Percentiles rank a stretch among this genome's conserved stretches.
Conservation (phyloP, 2,113 vertebrate species). For the Ceuthmochares aereus region DNA sequence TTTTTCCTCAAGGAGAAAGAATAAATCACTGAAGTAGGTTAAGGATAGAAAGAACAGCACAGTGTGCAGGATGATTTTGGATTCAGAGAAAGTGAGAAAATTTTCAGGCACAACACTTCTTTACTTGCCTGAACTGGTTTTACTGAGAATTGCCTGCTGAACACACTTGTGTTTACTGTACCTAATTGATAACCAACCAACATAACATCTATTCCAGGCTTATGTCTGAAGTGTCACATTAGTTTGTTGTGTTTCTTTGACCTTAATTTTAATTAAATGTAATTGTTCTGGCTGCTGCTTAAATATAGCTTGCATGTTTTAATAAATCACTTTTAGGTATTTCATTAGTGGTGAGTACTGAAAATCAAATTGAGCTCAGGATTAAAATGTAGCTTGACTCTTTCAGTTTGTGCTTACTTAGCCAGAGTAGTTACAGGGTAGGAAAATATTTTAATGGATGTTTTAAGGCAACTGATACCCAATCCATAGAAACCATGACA, state of each 20-base stretch:
- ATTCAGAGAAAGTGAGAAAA: slow-evolving; percentile 17
- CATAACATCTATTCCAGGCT: slow-evolving; percentile 1
- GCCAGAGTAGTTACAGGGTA: background rate
- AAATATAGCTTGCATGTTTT: slow-evolving; percentile 26
- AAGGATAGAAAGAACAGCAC: slow-evolving; percentile 12
- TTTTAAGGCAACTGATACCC: background rate
- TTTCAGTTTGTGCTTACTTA: background rate
- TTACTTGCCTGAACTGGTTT: background rate
- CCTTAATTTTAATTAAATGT: slow-evolving; percentile 60
- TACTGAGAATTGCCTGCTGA: slow-evolving; percentile 5
- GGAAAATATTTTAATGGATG: background rate
- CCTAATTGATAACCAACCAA: slow-evolving; percentile 40
- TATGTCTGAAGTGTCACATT: slow-evolving; percentile 27
- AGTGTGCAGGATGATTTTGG: slow-evolving; percentile 20
- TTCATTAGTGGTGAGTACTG: slow-evolving; percentile 25
- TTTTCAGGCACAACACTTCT: background rate
- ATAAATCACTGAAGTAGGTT: slow-evolving; percentile 54
- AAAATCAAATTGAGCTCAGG: slow-evolving; percentile 16
- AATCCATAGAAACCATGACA: background rate
- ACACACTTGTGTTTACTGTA: background rate
- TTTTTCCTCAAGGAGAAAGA: slow-evolving; percentile 47
- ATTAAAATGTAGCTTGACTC: slow-evolving; percentile 7
- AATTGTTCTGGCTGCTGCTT: slow-evolving; percentile 51
- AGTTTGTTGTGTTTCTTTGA: slow-evolving; percentile 44
- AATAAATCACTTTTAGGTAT: slow-evolving; percentile 54